Conservation (phyloP, 2,888 invertebrate genomes). For the Unio pictorum region DNA sequence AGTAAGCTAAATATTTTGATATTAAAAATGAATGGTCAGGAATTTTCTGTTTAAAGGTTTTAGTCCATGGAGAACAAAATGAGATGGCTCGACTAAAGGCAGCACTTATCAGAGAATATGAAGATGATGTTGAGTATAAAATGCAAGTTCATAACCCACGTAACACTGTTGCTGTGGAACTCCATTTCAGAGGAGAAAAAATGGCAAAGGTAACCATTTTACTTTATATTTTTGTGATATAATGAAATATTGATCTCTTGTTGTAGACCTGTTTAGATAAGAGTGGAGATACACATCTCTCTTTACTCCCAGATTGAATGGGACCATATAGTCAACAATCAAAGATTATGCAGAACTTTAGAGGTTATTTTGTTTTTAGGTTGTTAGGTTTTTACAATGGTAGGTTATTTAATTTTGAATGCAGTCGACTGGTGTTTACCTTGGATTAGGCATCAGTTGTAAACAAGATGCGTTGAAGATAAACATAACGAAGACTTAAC, state of each 20-base stretch:
- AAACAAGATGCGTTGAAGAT: no score
- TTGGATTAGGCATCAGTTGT: no score
- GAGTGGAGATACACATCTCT: not conserved
- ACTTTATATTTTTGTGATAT: not conserved
- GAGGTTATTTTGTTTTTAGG: no score
- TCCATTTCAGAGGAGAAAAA: conserved; percentile 97
- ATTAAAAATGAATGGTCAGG: not conserved
- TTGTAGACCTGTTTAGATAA: not conserved
- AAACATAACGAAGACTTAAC: no score
- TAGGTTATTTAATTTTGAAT: no score
- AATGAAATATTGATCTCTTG: not conserved
- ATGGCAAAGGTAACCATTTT: conserved; percentile 86
- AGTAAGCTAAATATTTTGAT: no score
- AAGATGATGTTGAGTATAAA: conserved; percentile 84
- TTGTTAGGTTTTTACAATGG: no score
- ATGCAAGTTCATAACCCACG: conserved; percentile 95
- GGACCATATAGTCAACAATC: no score
- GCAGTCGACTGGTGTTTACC: no score
- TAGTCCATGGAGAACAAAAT: conserved; percentile 99
- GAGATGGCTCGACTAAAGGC: conserved; percentile 98
- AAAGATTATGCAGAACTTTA: no score
- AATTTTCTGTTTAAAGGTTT: conserved; percentile 75
- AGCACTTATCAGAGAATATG: conserved; percentile 93
- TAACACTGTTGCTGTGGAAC: conserved; percentile 92
- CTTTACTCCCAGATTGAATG: not conserved